Base-by-base conservation (phyloP, 2,888 invertebrate genomes). In the Rhodophaea formosa region DNA sequence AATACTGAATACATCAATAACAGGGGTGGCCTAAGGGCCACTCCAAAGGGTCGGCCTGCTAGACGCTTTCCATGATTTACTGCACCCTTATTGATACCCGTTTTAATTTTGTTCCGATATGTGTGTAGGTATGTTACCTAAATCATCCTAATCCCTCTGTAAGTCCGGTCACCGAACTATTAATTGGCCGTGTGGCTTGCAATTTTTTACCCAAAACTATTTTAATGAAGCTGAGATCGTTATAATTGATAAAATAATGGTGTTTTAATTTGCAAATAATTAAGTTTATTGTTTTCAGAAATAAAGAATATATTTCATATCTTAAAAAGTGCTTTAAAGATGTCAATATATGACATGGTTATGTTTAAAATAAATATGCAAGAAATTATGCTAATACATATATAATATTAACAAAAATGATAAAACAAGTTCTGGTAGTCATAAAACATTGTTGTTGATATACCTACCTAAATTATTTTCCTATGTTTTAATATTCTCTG, bases 31-130 rank as follows among this genome's bases (percentile, higher is more conserved):
- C 73, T 69, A 77, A 80, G 80, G 80, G 78, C 83, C 83, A 82
- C 84, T 88, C 77, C 66, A 80, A 78, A 87, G 87, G 88, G 82
- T 77, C 77, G 68, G 70, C 73, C 60, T 79, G 79, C 80, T 82
- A 82, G 84, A 83, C 81, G 77, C 71, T 82, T 82, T 72, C 64
- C 69, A 78, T 88, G 88, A 90, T 88, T 88, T 88, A 91, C 67
- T 59, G 65, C 66, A 57, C 79, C 80, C 83, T 84, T 88, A 88
- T 86, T 87, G 86, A 82, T 84, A 80, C 75, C 75, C 79, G 77
- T 80, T 87, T 88, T 86, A 86, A 86, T 87, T 86, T 82, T 72
- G 72, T 75, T 64, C 68, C 59, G 42, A 62, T 60, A 56, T 49
- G 29, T 51, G n/a, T 51, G 45, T 43, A 55, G 54, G 44, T 56